Evolutionary conservation across 1,140 invertebrate genomes (phyloP), one percentile per base, ranked within the genome.

Genomic region (Aradophagus sp.): DNA sequence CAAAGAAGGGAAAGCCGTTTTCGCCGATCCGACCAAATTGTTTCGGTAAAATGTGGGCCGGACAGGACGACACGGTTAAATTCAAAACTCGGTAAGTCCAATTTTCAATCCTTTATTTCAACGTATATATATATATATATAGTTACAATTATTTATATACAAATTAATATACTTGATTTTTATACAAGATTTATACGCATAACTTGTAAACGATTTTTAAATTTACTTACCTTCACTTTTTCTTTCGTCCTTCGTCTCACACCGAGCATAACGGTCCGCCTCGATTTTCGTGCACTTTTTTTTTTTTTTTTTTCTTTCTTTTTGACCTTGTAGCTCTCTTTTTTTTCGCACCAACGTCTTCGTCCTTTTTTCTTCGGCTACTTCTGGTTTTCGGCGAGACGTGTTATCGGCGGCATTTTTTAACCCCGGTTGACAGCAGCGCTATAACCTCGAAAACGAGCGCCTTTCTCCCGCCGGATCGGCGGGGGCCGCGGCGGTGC

Each of bases 1-100:
- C n/a, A n/a, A n/a, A n/a, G n/a, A n/a, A n/a, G n/a, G n/a, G n/a
- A n/a, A n/a, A n/a, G n/a, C n/a, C n/a, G n/a, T n/a, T n/a, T n/a
- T n/a, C n/a, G n/a, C n/a, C n/a, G n/a, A n/a, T n/a, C n/a, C n/a
- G n/a, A n/a, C n/a, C n/a, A n/a, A n/a, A n/a, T n/a, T n/a, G n/a
- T n/a, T n/a, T n/a, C n/a, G n/a, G n/a, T n/a, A 29, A 29, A 10
- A 82, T 83, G 81, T 83, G 81, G 80, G 80, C 80, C 56, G 81
- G 81, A 42, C 77, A 82, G 48, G 81, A 82, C 63, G 80, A 82
- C 58, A 80, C 80, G 52, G 77, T 79, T 39, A 75, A 76, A 53
- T 83, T 80, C 58, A 82, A 83, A 74, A 83, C 81, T 76, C 81
- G 80, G 80, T 83, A 61, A 11, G 74, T 69, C 16, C 2, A 11